Evolutionary conservation across 1,140 invertebrate genomes (phyloP).

Genomic region (Ericerus pela): DNA sequence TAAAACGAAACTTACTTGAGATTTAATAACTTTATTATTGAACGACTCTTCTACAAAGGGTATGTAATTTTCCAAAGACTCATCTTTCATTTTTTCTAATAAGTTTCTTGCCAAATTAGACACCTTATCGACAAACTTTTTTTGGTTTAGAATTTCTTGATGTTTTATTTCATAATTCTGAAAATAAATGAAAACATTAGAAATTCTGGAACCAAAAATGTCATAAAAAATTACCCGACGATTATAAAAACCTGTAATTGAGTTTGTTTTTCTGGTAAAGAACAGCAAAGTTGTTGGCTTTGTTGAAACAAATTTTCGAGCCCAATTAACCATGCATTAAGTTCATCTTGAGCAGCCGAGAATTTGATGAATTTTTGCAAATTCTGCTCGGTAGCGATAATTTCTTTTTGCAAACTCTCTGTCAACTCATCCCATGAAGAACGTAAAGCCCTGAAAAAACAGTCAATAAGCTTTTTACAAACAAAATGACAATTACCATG

Average conservation of each 20-base stretch:
- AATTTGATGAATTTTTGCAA: slow-evolving; percentile 79
- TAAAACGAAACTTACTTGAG: slow-evolving; percentile 36
- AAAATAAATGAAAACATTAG: background rate
- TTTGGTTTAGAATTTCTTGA: background rate
- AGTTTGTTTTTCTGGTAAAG: slow-evolving; percentile 83
- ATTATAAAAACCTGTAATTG: slow-evolving; percentile 44
- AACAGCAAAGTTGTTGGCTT: slow-evolving; percentile 77
- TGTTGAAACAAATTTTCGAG: slow-evolving; percentile 81
- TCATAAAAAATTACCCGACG: background rate
- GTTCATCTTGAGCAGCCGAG: slow-evolving; percentile 69
- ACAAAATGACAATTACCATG: background rate
- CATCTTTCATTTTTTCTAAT: background rate
- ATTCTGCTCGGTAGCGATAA: slow-evolving; percentile 73
- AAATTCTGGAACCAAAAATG: background rate
- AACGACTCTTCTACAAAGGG: slow-evolving; percentile 65
- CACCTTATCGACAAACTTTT: background rate
- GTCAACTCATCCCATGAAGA: slow-evolving; percentile 74
- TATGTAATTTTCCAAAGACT: background rate
- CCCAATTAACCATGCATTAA: slow-evolving; percentile 82
- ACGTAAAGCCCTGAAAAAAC: slow-evolving; percentile 45
- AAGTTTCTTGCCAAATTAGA: background rate
- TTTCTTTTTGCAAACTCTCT: slow-evolving; percentile 61
- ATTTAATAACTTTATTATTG: slow-evolving; percentile 71
- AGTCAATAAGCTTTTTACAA: background rate
- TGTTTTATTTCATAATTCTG: background rate